These are phyloP conservation scores for Paralichthys olivaceus DNA, from an alignment of 2,113 vertebrate species.

Conservation along the genomic window DNA sequence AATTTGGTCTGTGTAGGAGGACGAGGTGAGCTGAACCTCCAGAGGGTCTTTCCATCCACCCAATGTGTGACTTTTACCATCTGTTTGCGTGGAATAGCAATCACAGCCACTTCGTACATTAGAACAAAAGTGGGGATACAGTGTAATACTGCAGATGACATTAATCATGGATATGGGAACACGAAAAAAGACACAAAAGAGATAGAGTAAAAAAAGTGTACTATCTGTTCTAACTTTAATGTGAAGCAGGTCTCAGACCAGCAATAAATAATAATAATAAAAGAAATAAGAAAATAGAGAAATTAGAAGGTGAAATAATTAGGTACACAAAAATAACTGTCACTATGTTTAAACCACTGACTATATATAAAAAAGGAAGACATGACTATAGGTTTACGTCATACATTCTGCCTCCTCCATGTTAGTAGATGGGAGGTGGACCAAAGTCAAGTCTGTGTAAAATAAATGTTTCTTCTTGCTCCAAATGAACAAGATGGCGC, in stretches of 20 bases:
- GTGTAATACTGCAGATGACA: background rate
- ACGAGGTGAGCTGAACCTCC: slow-evolving; percentile 20
- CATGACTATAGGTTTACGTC: too few species aligned
- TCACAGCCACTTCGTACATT: background rate
- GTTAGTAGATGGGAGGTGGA: too few species aligned
- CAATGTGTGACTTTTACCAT: slow-evolving; percentile 20
- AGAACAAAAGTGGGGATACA: background rate
- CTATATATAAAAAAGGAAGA: too few species aligned
- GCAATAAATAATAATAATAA: background rate
- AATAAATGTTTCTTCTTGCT: too few species aligned
- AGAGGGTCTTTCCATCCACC: slow-evolving; percentile 9
- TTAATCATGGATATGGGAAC: background rate
- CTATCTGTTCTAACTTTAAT: background rate
- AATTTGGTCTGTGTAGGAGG: slow-evolving; percentile 41
- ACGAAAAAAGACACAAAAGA: background rate
- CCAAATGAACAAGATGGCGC: too few species aligned
- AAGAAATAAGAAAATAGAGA: too few species aligned
- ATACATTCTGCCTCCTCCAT: too few species aligned
- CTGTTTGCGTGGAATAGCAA: slow-evolving; percentile 30
- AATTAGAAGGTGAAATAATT: background rate
- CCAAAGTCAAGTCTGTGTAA: too few species aligned
- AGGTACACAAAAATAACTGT: background rate
- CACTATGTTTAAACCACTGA: background rate
- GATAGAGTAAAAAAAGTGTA: background rate
- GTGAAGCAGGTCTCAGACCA: background rate